These are phyloP conservation scores for Pseudopleuronectes americanus DNA, from an alignment of 2,797 vertebrate species.

Conservation along the genomic window DNA sequence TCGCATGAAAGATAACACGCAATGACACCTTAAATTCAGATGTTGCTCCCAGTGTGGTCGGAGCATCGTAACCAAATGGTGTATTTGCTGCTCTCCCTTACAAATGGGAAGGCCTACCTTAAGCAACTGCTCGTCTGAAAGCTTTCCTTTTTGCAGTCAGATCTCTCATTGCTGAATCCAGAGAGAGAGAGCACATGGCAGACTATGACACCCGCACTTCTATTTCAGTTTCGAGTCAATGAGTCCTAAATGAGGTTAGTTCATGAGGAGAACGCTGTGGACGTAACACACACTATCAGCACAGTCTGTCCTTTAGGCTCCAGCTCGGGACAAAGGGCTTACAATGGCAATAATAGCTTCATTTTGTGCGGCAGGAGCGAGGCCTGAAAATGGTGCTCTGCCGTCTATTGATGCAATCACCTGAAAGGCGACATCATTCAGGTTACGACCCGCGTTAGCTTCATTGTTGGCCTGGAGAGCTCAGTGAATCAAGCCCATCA, in stretches of 20 bases:
- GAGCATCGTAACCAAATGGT: background rate
- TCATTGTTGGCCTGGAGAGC: constrained; percentile 30
- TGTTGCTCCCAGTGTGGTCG: background rate
- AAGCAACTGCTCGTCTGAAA: background rate
- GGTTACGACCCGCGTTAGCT: background rate
- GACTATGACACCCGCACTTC: constrained; percentile 12
- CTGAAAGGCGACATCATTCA: constrained; percentile 46
- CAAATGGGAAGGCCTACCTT: background rate
- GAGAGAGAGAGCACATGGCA: background rate
- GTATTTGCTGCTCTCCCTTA: background rate
- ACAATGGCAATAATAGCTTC: constrained; percentile 39
- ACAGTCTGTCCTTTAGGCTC: constrained; percentile 21
- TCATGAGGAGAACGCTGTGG: constrained; percentile 24
- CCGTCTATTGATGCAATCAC: constrained; percentile 50
- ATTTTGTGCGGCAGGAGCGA: constrained; percentile 25
- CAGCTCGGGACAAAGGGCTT: constrained; percentile 16
- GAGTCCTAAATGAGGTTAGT: constrained; percentile 41
- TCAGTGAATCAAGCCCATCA: constrained; percentile 36
- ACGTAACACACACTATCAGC: constrained; percentile 1
- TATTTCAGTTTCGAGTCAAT: constrained; percentile 29
- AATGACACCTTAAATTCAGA: too few relatives aligned
- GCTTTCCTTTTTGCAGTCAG: background rate
- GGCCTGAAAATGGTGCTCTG: constrained; percentile 34
- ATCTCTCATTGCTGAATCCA: background rate
- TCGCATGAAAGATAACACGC: too few relatives aligned